phyloP scores from a whole-genome alignment of 2,113 vertebrate species.

The Catharus fuscescens region DNA sequence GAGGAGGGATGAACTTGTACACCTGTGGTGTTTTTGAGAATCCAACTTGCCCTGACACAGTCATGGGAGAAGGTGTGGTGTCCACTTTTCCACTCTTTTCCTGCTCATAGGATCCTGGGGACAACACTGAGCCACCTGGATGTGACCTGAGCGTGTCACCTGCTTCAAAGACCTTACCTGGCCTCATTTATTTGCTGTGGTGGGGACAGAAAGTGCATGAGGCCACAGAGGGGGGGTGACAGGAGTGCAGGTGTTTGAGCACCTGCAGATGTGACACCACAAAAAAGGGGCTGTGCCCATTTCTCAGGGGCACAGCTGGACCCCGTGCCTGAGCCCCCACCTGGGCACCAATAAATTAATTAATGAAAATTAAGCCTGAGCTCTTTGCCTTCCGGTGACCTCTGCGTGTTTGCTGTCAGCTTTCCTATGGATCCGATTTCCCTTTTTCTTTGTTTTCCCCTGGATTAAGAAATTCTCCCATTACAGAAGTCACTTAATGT shows the following conservation, averaged over 20 bases:
- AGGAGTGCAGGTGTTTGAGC: not conserved
- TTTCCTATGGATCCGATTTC: not conserved
- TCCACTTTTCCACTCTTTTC: not conserved
- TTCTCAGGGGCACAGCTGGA: not conserved
- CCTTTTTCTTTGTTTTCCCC: not conserved
- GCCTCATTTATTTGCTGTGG: not conserved
- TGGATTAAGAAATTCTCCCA: conserved; percentile 23
- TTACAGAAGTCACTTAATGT: not conserved
- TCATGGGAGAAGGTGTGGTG: not conserved
- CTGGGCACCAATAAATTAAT: not conserved
- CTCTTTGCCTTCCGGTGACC: not conserved
- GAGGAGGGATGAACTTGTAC: not conserved
- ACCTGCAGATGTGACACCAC: not conserved
- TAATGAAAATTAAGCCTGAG: not conserved
- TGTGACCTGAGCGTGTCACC: not conserved
- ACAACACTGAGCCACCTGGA: not conserved
- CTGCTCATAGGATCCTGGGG: accelerated
- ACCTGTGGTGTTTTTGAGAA: not conserved
- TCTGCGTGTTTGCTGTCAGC: not conserved
- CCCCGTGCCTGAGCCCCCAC: accelerated
- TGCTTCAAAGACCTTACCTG: accelerated
- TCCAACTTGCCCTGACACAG: not conserved
- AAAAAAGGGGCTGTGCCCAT: not conserved
- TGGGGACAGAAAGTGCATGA: not conserved
- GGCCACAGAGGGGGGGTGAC: accelerated